Evolutionary conservation across 2,113 vertebrate genomes (phyloP).

Genomic region (Alaudala cheleensis): DNA sequence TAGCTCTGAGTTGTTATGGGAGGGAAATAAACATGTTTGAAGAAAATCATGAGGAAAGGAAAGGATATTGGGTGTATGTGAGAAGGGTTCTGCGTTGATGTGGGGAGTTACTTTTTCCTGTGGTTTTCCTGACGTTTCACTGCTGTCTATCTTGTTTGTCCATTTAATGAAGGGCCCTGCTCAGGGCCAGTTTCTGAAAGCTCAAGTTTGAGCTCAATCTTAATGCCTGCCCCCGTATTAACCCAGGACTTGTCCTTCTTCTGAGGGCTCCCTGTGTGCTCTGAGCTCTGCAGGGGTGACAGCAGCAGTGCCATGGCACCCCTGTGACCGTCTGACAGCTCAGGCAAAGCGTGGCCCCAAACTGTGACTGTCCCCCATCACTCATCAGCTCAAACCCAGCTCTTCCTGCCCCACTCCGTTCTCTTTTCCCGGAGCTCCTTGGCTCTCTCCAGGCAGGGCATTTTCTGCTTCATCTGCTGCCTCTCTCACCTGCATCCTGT

Average conservation of each 20-base stretch:
- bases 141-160: not conserved
- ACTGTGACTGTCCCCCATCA: accelerated
- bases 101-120: not conserved
- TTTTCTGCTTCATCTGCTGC: not conserved
- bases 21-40: not conserved
- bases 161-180: not conserved
- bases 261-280: not conserved
- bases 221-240: not conserved
- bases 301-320: not conserved
- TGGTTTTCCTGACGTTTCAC: not conserved
- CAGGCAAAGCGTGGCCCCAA: not conserved
- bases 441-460: not conserved
- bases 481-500: not conserved
- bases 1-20: not conserved
- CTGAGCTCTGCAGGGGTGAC: not conserved
- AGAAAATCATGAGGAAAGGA: not conserved
- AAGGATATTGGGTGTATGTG: not conserved
- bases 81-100: not conserved
- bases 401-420: not conserved
- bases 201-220: not conserved
- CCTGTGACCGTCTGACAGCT: not conserved
- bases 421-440: not conserved
- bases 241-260: not conserved
- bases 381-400: not conserved
- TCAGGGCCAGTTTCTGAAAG: not conserved